phyloP scores from a whole-genome alignment of 2,113 vertebrate genomes.

The Emydocephalus ijimae region DNA sequence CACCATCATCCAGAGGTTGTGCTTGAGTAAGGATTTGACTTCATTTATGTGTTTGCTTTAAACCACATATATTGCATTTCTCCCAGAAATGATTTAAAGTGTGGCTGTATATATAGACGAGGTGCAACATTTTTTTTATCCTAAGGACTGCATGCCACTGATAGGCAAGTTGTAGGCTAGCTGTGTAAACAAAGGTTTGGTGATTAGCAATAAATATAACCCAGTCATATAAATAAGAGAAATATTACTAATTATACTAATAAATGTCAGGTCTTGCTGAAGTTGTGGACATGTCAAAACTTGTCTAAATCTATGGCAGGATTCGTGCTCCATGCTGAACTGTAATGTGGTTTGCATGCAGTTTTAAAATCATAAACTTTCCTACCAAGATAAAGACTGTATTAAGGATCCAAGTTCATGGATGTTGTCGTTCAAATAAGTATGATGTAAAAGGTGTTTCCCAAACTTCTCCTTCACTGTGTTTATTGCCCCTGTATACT shows the following conservation, averaged over 20 bases:
- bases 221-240: not conserved
- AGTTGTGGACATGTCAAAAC: not conserved
- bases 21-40: not conserved
- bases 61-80: not conserved
- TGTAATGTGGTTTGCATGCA: not conserved
- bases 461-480: not conserved
- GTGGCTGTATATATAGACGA: not conserved
- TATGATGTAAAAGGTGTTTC: not conserved
- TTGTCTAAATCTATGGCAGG: not conserved
- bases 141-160: not conserved
- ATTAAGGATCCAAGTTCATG: not conserved
- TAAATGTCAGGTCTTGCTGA: not conserved
- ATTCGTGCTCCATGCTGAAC: not conserved
- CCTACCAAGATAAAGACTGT: not conserved
- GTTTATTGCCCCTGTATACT: not conserved
- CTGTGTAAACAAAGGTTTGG: not conserved
- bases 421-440: not conserved
- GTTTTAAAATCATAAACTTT: not conserved
- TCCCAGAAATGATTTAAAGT: not conserved
- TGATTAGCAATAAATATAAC: not conserved
- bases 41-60: not conserved
- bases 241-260: not conserved
- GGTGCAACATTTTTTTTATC: not conserved
- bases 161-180: not conserved
- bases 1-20: not conserved